These are phyloP conservation scores for Geotrypetes seraphini DNA, from an alignment of 2,797 vertebrate species.

Conservation along the genomic window DNA sequence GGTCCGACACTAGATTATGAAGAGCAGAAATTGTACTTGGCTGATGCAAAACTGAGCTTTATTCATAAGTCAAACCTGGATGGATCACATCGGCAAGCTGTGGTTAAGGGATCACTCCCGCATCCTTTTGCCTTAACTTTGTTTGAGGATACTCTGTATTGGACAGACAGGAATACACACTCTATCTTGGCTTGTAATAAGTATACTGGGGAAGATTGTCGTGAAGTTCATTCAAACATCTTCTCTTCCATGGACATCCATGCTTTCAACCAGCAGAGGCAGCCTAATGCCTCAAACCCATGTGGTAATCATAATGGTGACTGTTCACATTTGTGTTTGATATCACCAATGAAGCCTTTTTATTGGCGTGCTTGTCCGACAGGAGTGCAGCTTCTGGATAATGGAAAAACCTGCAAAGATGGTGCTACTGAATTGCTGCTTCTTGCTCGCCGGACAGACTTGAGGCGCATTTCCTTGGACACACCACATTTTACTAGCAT, in stretches of 20 bases:
- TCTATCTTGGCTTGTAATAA: conserved; percentile 91
- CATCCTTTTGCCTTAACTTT: conserved; percentile 93
- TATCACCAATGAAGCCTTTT: conserved; percentile 75
- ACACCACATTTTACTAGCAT: conserved; percentile 91
- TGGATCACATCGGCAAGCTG: conserved; percentile 78
- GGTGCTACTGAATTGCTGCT: conserved; percentile 86
- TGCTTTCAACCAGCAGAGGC: conserved; percentile 82
- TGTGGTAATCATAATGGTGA: conserved; percentile 79
- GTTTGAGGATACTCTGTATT: conserved; percentile 86
- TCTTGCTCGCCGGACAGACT: conserved; percentile 80
- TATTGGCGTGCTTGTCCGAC: conserved; percentile 90
- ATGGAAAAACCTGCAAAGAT: conserved; percentile 79
- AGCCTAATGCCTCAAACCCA: conserved; percentile 61
- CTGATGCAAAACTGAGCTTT: conserved; percentile 91
- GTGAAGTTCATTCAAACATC: conserved; percentile 85
- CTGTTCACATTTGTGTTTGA: conserved; percentile 92
- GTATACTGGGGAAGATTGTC: conserved; percentile 70
- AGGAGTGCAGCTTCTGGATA: conserved; percentile 82
- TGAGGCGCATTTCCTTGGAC: conserved; percentile 87
- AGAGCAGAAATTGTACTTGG: conserved; percentile 88
- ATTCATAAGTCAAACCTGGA: conserved; percentile 86
- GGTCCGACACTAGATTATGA: conserved; percentile 87
- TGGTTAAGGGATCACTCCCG: conserved; percentile 87
- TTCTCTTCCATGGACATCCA: conserved; percentile 98
- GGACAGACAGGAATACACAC: conserved; percentile 97